phyloP scores from a whole-genome alignment of 2,888 invertebrate species.

The Callimorpha dominula region DNA sequence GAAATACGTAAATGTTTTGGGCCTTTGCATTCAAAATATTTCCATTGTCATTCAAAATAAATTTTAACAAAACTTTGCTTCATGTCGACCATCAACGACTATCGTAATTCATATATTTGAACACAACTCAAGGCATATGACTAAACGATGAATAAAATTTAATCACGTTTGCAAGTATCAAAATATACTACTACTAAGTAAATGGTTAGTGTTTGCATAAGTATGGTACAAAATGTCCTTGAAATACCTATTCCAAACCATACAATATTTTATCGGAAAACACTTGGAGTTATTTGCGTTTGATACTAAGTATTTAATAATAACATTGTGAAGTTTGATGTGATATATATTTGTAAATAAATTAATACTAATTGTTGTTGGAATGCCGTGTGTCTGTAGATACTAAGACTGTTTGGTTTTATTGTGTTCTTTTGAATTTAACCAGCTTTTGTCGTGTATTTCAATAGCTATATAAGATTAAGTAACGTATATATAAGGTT shows the following conservation, averaged over 20 bases:
- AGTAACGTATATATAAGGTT: background rate
- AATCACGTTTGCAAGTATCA: background rate
- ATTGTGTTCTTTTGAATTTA: slow-evolving; percentile 39
- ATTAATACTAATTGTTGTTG: slow-evolving; percentile 59
- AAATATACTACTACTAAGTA: slow-evolving; percentile 38
- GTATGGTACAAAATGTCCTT: slow-evolving; percentile 62
- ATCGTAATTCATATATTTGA: background rate
- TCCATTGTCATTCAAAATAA: background rate
- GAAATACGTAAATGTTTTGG: background rate
- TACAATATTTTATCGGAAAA: slow-evolving; percentile 43
- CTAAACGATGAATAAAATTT: background rate
- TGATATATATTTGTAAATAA: slow-evolving; percentile 11
- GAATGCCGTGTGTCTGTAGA: slow-evolving; percentile 44
- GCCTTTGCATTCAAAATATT: background rate
- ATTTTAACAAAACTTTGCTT: background rate
- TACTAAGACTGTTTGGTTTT: slow-evolving; percentile 31
- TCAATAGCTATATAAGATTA: background rate
- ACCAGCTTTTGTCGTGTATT: slow-evolving; percentile 23
- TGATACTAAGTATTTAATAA: slow-evolving; percentile 29
- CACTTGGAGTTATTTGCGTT: slow-evolving; percentile 42
- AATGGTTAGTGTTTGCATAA: slow-evolving; percentile 63
- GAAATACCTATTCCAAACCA: slow-evolving; percentile 47
- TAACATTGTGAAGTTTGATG: slow-evolving; percentile 17
- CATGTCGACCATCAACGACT: background rate
- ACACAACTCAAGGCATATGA: slow-evolving; percentile 46